A percentile compares a stretch with the other conserved stretches of the same genome.
Evolutionary conservation across 2,888 invertebrate genomes (phyloP).

Genomic region (Podabrus alpinus): DNA sequence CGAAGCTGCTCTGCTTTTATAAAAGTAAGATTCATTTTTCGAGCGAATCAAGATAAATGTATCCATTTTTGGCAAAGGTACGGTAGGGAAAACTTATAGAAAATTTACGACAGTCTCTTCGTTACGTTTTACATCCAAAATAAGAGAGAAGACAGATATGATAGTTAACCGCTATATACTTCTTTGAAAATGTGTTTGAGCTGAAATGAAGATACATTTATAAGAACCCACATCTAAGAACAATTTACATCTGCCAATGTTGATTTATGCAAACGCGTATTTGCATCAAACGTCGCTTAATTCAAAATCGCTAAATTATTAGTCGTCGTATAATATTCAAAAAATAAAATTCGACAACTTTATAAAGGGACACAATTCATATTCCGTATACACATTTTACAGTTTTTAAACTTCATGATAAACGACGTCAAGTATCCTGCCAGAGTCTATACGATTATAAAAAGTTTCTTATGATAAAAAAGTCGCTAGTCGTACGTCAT

Average conservation of each 20-base stretch:
- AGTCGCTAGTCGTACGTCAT: slow-evolving; percentile 20
- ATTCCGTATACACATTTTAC: slow-evolving; percentile 21
- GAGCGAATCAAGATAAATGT: slow-evolving; percentile 31
- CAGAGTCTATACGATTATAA: slow-evolving; percentile 23
- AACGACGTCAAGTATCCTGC: slow-evolving; percentile 27
- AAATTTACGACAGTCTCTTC: slow-evolving; percentile 26
- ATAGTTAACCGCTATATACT: slow-evolving; percentile 19
- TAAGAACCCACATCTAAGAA: slow-evolving; percentile 7
- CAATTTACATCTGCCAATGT: slow-evolving; percentile 11
- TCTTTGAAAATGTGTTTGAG: slow-evolving; percentile 14
- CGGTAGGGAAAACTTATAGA: slow-evolving; percentile 27
- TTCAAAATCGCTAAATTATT: slow-evolving; percentile 12
- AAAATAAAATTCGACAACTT: slow-evolving; percentile 14
- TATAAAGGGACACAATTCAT: slow-evolving; percentile 11
- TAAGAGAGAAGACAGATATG: slow-evolving; percentile 14
- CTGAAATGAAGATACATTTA: slow-evolving; percentile 22
- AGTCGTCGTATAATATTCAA: slow-evolving; percentile 2
- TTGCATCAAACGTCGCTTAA: slow-evolving; percentile 19
- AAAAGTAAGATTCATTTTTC: slow-evolving; percentile 31
- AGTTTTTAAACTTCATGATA: slow-evolving; percentile 26
- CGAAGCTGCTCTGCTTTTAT: slow-evolving; percentile 21
- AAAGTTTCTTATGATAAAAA: slow-evolving; percentile 25
- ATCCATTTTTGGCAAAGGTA: slow-evolving; percentile 31
- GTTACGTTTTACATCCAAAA: slow-evolving; percentile 22
- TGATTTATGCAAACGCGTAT: slow-evolving; percentile 18